phyloP scores from a whole-genome alignment of 2,888 invertebrate genomes.

The Apantesis nais region DNA sequence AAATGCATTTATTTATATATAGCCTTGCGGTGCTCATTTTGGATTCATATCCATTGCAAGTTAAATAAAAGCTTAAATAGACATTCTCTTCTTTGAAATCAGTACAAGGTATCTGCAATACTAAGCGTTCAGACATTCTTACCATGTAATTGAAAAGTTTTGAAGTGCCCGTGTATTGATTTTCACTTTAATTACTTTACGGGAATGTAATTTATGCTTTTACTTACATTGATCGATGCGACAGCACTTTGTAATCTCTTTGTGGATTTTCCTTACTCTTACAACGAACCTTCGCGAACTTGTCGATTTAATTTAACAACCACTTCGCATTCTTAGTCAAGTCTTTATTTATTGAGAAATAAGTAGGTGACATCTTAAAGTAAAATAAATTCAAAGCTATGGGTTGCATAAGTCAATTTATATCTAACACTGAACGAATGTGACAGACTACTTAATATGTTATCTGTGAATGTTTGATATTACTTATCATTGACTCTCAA shows the following conservation, averaged over 20 bases:
- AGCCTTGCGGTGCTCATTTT: neutral
- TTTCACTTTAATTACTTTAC: constrained; percentile 23
- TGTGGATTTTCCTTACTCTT: constrained; percentile 27
- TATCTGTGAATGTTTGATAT: neutral
- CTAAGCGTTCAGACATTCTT: constrained; percentile 27
- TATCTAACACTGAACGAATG: neutral
- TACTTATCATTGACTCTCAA: neutral
- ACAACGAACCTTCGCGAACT: constrained; percentile 23
- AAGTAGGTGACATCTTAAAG: neutral
- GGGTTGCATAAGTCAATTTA: neutral
- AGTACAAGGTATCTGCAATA: constrained; percentile 1
- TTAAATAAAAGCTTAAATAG: neutral
- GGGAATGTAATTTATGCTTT: constrained; percentile 55
- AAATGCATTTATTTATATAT: too few relatives aligned
- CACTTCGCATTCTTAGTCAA: constrained; percentile 15
- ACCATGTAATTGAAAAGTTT: constrained; percentile 39
- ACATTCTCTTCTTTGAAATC: neutral
- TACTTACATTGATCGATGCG: constrained; percentile 61
- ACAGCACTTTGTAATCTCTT: constrained; percentile 45
- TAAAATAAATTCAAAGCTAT: neutral
- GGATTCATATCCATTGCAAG: neutral
- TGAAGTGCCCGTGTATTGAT: constrained; percentile 26
- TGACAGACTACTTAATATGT: neutral
- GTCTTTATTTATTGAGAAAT: constrained; percentile 11
- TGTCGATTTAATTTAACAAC: constrained; percentile 30